Percentiles rank a stretch among this genome's conserved stretches.
phyloP scores from a whole-genome alignment of 2,113 vertebrate genomes.

The Oceanodroma tethys region DNA sequence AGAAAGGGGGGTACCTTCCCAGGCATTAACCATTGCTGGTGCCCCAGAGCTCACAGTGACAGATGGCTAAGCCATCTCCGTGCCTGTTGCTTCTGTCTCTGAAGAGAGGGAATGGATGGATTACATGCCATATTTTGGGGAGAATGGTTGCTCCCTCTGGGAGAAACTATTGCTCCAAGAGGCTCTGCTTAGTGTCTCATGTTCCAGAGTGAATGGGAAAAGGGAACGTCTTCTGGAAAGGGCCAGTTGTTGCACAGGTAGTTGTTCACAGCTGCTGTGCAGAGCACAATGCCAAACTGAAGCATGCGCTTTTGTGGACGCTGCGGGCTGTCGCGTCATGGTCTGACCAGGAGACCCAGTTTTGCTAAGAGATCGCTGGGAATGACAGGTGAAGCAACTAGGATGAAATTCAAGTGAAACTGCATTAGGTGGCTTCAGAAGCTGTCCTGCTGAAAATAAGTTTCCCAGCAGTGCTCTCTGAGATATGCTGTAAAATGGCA shows the following conservation, averaged over 20 bases:
- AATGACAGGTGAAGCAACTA: neutral
- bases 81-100: neutral
- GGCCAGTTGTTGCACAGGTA: accelerated
- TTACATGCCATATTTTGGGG: accelerated
- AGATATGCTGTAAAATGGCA: neutral
- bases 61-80: accelerated
- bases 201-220: accelerated
- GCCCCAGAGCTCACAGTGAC: neutral
- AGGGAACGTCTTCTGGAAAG: neutral
- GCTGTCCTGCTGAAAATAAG: neutral
- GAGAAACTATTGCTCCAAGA: neutral
- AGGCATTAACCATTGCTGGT: accelerated
- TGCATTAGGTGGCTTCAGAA: neutral
- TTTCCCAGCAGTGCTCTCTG: neutral
- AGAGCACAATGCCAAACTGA: neutral
- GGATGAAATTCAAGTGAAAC: neutral
- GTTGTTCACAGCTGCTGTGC: neutral
- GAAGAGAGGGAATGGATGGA: neutral
- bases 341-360: neutral
- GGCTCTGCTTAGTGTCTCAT: neutral
- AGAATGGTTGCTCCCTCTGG: no score
- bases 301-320: no score
- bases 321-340: accelerated
- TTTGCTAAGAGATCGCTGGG: neutral
- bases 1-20: neutral